Percentiles rank a stretch among this genome's conserved stretches.
Evolutionary conservation across 37 sponge, comb jelly and placozoan genomes (phyloP).

Genomic region (Chondrilla cf. caribensis): DNA sequence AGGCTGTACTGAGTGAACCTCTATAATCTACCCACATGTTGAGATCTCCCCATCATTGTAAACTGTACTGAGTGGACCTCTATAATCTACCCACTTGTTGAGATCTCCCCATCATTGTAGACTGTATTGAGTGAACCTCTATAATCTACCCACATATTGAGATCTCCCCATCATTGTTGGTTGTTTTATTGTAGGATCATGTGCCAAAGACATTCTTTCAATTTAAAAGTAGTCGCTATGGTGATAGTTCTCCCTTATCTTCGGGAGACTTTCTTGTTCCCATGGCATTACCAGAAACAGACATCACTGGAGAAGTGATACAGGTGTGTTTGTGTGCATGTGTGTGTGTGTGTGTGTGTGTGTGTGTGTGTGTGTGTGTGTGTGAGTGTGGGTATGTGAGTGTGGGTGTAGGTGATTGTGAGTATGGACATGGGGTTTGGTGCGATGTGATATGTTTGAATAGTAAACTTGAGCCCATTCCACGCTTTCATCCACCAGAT

Average conservation of each 20-base stretch:
- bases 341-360: slow-evolving; percentile 1
- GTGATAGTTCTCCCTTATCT: background rate
- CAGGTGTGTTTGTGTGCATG: background rate
- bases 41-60: too few relatives aligned
- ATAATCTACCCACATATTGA: too few relatives aligned
- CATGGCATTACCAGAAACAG: background rate
- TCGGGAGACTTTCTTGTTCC: slow-evolving; percentile 3
- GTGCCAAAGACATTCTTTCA: background rate
- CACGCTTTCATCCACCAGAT: too few relatives aligned
- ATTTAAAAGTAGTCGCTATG: background rate
- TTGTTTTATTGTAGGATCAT: background rate
- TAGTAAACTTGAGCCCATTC: background rate
- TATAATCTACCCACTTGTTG: too few relatives aligned
- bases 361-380: background rate
- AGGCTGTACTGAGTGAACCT: too few relatives aligned
- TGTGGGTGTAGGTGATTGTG: background rate
- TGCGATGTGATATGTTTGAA: too few relatives aligned
- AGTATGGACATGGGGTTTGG: background rate
- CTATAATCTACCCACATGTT: too few relatives aligned
- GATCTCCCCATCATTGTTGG: too few relatives aligned
- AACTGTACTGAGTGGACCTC: too few relatives aligned
- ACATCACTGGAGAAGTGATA: background rate
- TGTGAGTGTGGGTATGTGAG: background rate
- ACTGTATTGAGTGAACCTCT: too few relatives aligned
- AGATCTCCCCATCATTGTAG: too few relatives aligned